Percentiles rank a stretch among this genome's conserved stretches.
phyloP scores from a whole-genome alignment of 2,113 vertebrate genomes.

The Pelecanus crispus region DNA sequence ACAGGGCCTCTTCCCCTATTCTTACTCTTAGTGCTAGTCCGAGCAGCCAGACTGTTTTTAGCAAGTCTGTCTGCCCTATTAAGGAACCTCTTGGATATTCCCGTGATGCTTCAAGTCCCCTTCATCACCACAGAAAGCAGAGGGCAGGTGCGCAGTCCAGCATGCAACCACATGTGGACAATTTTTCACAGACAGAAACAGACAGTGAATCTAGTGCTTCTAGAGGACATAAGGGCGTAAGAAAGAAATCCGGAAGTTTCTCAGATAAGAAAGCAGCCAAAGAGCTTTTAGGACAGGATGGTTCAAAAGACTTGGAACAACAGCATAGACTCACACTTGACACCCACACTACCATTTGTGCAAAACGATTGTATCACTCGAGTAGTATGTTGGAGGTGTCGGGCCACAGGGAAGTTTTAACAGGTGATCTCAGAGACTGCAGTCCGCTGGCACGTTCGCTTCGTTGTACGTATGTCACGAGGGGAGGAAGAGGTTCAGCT shows the following conservation, averaged over 20 bases:
- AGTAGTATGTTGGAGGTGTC: constrained; percentile 59
- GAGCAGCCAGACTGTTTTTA: constrained; percentile 1
- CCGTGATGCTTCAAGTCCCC: not conserved
- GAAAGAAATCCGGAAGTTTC: not conserved
- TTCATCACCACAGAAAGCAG: constrained; percentile 18
- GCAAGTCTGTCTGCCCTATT: not conserved
- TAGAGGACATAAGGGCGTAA: not conserved
- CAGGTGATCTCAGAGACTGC: not conserved
- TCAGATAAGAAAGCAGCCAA: not conserved
- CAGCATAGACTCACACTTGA: not conserved
- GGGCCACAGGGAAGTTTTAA: not conserved
- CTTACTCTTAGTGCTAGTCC: constrained; percentile 78
- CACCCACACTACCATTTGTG: constrained; percentile 21
- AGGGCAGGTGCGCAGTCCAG: not conserved
- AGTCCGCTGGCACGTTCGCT: not conserved
- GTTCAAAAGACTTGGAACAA: not conserved
- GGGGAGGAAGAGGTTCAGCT: not conserved
- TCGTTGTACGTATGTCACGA: not conserved
- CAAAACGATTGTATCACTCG: constrained; percentile 44
- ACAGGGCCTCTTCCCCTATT: constrained; percentile 93
- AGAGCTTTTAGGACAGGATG: not conserved
- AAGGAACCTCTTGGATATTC: not conserved
- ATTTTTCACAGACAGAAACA: constrained; percentile 56
- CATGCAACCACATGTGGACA: not conserved
- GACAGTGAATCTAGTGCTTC: constrained; percentile 26